Evolutionary conservation across 2,797 vertebrate species (phyloP), one percentile per base, ranked within the genome.

Genomic region (Diplodus sargus): DNA sequence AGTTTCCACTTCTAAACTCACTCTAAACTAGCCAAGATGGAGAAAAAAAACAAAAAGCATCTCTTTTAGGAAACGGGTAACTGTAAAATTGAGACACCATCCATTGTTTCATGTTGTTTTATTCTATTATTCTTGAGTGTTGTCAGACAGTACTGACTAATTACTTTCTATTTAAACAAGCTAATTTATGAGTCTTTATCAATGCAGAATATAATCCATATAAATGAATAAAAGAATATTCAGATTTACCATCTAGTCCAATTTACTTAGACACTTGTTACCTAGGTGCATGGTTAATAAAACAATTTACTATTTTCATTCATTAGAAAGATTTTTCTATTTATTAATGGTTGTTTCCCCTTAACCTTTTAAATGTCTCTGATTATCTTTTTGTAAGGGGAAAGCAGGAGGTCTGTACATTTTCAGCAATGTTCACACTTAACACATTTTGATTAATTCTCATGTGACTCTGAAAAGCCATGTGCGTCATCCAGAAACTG

Each of bases 1-100:
- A 70, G 60, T 71, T 67, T 56, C 34, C 0, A 7, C 73, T 54
- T 81, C 43, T 7, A 16, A 28, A 59, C 72, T 59, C 30, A 34
- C 30, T 34, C 30, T 34, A 34, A 34, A 34, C 52, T 53, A 43
- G 70, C n/a, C 8, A 70, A 52, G 73, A 74, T 51, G 47, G 25
- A 25, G 25, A 25, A 25, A 25, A 25, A 25, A 30, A 34, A 34
- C 3, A 77, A 70, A 76, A 4, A 28, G 18, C 18, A 23, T 0
- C 22, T 64, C n/a, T 51, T 70, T 68, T 45, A 11, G 10, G 39
- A 39, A 11, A 48, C 51, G 71, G 45, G 30, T 56, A 75, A 71
- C 69, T 75, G 74, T 51, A 17, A 64, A 47, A 52, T 34, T 6
- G 17, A 63, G 39, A 48, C 5, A 28, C 47, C 43, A 64, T 65